Percentiles rank a stretch among this genome's conserved stretches.
These are phyloP conservation scores for Eupithecia abbreviata DNA, from an alignment of 2,888 invertebrate genomes.

Conservation along the genomic window DNA sequence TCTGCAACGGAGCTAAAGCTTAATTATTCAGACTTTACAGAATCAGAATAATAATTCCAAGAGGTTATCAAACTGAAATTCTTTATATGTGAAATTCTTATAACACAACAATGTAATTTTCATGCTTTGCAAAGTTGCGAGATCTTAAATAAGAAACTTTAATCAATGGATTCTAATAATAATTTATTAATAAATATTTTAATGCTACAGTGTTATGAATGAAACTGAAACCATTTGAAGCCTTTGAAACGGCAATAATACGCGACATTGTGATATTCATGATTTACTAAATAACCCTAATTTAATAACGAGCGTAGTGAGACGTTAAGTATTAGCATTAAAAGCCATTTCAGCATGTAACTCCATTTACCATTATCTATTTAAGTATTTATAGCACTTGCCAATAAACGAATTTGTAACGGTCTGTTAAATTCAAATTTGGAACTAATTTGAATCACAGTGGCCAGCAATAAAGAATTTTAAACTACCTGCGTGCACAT, in stretches of 20 bases:
- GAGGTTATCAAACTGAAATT: too few species aligned
- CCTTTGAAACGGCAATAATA: conserved; percentile 19
- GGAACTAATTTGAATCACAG: conserved; percentile 70
- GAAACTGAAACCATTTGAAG: conserved; percentile 20
- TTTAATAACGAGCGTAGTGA: conserved; percentile 39
- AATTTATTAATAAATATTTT: neutral
- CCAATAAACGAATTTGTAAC: conserved; percentile 70
- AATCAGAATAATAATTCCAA: too few species aligned
- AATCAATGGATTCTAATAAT: neutral
- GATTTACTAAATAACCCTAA: conserved; percentile 35
- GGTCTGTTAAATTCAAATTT: conserved; percentile 73
- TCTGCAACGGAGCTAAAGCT: too few species aligned
- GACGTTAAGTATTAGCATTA: conserved; percentile 51
- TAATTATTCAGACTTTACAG: too few species aligned
- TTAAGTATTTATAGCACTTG: conserved; percentile 66
- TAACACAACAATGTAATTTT: neutral
- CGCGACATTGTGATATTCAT: conserved; percentile 24
- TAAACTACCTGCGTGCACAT: conserved; percentile 73
- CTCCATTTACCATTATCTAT: conserved; percentile 60
- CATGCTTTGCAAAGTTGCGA: neutral
- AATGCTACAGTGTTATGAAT: neutral
- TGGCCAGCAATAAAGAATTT: conserved; percentile 59
- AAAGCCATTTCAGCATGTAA: conserved; percentile 51
- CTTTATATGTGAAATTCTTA: too few species aligned
- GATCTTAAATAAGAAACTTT: neutral